Evolutionary conservation across 2,113 vertebrate species (phyloP).

Genomic region (Perca schrenkii): DNA sequence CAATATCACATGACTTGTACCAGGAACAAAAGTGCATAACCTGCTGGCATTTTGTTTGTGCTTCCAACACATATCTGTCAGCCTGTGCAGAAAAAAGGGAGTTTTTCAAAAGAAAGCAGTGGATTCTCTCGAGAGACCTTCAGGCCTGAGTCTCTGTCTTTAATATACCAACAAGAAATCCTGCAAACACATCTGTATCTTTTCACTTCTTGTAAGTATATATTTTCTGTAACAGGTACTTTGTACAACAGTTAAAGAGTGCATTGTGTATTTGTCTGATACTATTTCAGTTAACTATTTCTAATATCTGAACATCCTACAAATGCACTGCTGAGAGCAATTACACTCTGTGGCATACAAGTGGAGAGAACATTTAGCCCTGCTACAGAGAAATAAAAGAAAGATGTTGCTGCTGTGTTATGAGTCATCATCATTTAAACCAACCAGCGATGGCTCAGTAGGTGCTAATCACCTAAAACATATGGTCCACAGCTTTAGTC

Average conservation of each 20-base stretch:
- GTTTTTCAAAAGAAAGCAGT: constrained; percentile 11
- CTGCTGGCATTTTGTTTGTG: constrained; percentile 28
- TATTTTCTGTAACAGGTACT: background rate
- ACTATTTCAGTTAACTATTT: background rate
- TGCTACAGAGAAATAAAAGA: background rate
- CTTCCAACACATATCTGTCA: constrained; percentile 27
- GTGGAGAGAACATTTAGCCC: background rate
- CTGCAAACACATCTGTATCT: background rate
- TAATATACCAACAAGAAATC: background rate
- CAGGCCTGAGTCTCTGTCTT: constrained; percentile 30
- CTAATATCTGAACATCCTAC: background rate
- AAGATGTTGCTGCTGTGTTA: background rate
- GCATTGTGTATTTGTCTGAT: too few relatives aligned
- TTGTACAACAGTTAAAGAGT: background rate
- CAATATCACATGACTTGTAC: constrained; percentile 17
- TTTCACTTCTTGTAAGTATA: background rate
- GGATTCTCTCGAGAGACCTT: constrained; percentile 24
- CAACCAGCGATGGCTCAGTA: background rate
- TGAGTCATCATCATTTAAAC: constrained; percentile 24
- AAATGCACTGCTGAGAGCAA: background rate
- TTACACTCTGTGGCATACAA: background rate
- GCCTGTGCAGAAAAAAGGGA: constrained; percentile 10
- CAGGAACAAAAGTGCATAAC: constrained; percentile 30
- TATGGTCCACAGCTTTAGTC: constrained; percentile 13
- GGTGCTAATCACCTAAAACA: constrained; percentile 25